Evolutionary conservation across 2,113 vertebrate species (phyloP).

Genomic region (Chauna torquata): DNA sequence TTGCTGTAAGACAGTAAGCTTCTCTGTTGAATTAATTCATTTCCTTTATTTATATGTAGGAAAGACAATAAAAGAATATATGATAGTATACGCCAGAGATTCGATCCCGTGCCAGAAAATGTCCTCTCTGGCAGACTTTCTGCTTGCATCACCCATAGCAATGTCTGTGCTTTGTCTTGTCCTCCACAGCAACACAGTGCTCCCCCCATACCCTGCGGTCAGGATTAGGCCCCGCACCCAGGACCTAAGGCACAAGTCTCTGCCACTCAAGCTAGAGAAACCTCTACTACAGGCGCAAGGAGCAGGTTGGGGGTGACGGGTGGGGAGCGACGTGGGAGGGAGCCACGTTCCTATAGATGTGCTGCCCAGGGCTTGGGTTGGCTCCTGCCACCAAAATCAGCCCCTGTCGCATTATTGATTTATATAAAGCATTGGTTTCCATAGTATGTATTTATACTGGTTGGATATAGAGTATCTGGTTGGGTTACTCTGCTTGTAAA

Average conservation of each 20-base stretch:
- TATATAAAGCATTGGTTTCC: not conserved
- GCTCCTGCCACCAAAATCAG: not conserved
- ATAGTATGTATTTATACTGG: not conserved
- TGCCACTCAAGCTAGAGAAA: conserved; percentile 28
- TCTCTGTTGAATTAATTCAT: not conserved
- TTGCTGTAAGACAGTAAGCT: not conserved
- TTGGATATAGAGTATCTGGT: not conserved
- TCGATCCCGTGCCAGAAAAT: not conserved
- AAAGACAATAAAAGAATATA: conserved; percentile 44
- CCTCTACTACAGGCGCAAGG: not conserved
- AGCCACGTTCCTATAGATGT: not conserved
- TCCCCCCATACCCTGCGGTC: not conserved
- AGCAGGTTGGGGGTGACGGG: not conserved
- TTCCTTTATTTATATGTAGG: conserved; percentile 60
- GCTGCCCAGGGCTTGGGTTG: not conserved
- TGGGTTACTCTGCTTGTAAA: not conserved
- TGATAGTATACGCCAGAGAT: not conserved
- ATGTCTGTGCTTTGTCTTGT: conserved; percentile 2
- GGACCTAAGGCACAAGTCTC: conserved; percentile 53
- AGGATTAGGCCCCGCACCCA: conserved; percentile 3
- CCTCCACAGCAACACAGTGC: not conserved
- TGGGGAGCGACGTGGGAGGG: not conserved
- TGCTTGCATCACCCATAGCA: not conserved
- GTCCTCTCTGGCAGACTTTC: not conserved
- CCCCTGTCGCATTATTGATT: not conserved